Evolutionary conservation across 2,888 invertebrate genomes (phyloP), one percentile per base, ranked within the genome.

Genomic region (Branchellion lobata): DNA sequence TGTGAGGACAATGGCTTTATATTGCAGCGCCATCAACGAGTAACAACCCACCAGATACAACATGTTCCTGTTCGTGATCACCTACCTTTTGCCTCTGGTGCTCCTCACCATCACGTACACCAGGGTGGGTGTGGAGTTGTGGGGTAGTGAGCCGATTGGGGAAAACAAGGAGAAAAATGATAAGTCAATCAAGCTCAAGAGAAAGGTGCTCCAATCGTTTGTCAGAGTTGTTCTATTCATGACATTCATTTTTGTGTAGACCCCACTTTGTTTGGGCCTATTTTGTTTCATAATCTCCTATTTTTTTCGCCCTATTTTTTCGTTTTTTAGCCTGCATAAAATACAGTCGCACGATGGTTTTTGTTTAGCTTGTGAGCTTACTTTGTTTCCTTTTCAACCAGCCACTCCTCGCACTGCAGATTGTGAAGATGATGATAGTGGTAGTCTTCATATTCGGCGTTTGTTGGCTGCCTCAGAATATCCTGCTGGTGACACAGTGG

Each of bases 401-500:
- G n/a, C n/a, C 18, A 18, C 18, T 47, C 18, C 47, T 14, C 8
- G 18, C 8, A 8, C 18, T 47, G 1, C 90, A 96, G 96, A 94
- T 96, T 79, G 96, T 96, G 81, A 92, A 93, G 82, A 88, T 88
- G 88, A 95, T 97, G 94, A 94, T 96, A 84, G 93, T 95, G 0
- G 95, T 96, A 14, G 96, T 96, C 84, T 90, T 93, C 65, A 96
- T 96, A 86, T 96, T 96, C 87, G 95, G 93, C 51, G 92, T 96
- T 0, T 96, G 96, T 88, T 97, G 96, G 96, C 90, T 96, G 75
- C 96, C 96, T 0, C 95, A 93, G 88, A 96, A 97, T 87, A 90
- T 95, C 83, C 92, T 92, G 2, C 92, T 93, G 34, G 92, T 93
- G 86, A 91, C 93, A 86, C 94, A 94, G 0, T 91, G 92, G 81